Evolutionary conservation across 2,113 vertebrate genomes (phyloP), one percentile per base, ranked within the genome.

Genomic region (Notothenia coriiceps): DNA sequence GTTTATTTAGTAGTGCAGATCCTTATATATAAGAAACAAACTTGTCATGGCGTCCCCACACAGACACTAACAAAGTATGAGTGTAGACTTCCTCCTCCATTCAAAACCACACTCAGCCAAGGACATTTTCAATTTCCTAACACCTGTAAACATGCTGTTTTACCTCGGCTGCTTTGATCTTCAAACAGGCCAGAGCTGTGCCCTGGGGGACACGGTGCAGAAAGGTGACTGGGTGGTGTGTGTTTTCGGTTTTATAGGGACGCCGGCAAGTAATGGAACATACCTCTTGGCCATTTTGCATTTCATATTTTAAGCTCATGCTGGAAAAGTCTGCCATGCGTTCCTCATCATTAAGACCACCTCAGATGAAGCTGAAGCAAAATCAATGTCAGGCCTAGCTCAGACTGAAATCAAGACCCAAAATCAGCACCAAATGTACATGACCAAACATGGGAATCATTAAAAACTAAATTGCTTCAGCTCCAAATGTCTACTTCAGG

Each of bases 131-230:
- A 92, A 94, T 93, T 94, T 93, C 90, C 90, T 72, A 52, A 80
- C 91, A 93, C 92, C 88, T 93, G 91, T 92, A 92, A 92, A 93
- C 88, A 83, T 83, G 88, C 86, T 87, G 89, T 89, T 91, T 91
- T 79, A 91, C 81, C 88, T 84, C 77, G 14, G 79, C 74, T 43
- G 17, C 87, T 93, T 93, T 94, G 86, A 93, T 92, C 86, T 92
- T 93, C 91, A 91, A 91, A 93, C 89, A 89, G 83, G 78, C 71
- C 88, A 80, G 88, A 80, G 81, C 82, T 44, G 77, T 80, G 89
- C 88, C 90, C 89, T 47, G 66, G 74, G 90, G 90, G 86, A 82
- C 79, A 17, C 78, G 0, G 57, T 60, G 77, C 35, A 71, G 68
- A 86, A 80, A 88, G 90, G 77, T 89, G 85, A 90, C 89, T 88